Conservation (phyloP, 2,113 vertebrate genomes). For the Aythya baeri region DNA sequence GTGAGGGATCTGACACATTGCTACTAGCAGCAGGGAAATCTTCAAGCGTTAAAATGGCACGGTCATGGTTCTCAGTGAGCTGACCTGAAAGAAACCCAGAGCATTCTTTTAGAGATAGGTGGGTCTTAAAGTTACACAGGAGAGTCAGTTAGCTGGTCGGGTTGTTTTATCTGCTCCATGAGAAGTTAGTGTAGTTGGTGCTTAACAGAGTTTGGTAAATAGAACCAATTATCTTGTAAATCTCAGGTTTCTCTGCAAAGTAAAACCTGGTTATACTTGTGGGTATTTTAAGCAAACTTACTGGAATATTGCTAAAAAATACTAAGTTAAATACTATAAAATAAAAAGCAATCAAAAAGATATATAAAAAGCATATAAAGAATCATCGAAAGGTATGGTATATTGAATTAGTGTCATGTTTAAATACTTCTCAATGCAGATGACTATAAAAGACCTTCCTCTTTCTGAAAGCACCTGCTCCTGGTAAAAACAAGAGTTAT, state of each 20-base stretch:
- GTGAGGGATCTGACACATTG: not conserved
- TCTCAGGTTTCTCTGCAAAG: not conserved
- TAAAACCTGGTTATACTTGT: not conserved
- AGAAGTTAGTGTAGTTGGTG: not conserved
- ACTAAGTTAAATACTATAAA: conserved; percentile 35
- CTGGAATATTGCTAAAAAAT: conserved; percentile 42
- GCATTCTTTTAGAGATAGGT: not conserved
- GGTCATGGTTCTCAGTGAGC: not conserved
- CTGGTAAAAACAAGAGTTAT: conserved; percentile 75
- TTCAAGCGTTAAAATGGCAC: not conserved
- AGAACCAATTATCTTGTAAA: not conserved
- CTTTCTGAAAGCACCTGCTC: conserved; percentile 67
- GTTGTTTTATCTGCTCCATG: not conserved
- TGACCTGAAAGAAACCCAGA: not conserved
- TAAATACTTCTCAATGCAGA: conserved; percentile 73
- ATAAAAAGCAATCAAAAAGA: conserved; percentile 57
- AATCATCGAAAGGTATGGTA: conserved; percentile 56
- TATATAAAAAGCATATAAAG: conserved; percentile 52
- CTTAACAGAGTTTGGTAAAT: not conserved
- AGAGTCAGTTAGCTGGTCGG: not conserved
- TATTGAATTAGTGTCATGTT: conserved; percentile 77
- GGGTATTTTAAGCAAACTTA: not conserved
- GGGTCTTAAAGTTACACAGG: not conserved
- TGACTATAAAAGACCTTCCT: conserved; percentile 70
- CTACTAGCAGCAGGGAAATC: not conserved